Base-by-base conservation (phyloP, 2,113 vertebrate genomes). In the Tachysurus vachellii region DNA sequence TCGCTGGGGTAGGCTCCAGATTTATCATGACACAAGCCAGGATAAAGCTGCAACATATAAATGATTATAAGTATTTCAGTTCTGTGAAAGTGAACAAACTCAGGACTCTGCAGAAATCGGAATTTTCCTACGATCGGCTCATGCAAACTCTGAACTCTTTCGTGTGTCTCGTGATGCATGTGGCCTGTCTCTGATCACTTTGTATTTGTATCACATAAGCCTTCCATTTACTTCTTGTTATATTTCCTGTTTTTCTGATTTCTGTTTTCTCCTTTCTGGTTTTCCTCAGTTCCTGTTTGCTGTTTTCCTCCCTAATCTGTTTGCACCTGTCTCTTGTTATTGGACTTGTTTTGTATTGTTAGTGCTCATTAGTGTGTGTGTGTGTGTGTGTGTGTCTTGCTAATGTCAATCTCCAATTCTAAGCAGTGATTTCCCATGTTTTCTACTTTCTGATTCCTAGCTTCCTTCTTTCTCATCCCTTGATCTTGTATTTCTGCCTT, bases 401-500 rank as follows among this genome's bases (percentile, higher is more conserved):
- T 59, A 73, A 73, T 84, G 82, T 71, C 50, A 84, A n/a, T 71
- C 53, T 56, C 66, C 83, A 84, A 84, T 73, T 84, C 83, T 36
- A 31, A 57, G 53, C 53, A 70, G 28, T 57, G 82, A 53, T 84
- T 73, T 84, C 66, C 53, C 57, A 11, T 83, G 82, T 71, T 80
- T 80, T 80, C 21, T 42, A 23, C 36, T 56, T 71, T 84, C 64
- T 84, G 13, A 71, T 57, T 56, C 28, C 53, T 42, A 21, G 66
- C 28, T 84, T 70, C 53, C 50, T 71, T 56, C 14, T 57, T 70
- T 56, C 19, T 84, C 36, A 84, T 70, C 79, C 54, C 54, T 42
- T 57, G 28, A 19, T 26, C 36, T 59, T 81, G 56, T 31, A 26
- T 61, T 80, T 80, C n/a, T 57, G 54, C 21, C 19, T 81, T 31